phyloP scores from a whole-genome alignment of 2,113 vertebrate genomes.

The Urocitellus parryii region DNA sequence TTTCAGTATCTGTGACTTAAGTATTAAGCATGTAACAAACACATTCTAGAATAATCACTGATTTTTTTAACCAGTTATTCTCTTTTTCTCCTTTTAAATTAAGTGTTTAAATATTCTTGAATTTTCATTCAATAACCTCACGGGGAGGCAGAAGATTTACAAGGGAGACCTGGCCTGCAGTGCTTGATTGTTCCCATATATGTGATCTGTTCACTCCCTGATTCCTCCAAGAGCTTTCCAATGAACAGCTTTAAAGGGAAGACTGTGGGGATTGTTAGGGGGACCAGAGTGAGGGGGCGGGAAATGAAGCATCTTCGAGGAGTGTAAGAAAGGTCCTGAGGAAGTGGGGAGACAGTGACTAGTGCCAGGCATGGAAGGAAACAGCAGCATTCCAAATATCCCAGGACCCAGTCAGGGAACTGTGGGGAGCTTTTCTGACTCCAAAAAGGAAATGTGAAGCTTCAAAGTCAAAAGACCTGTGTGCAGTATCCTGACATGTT shows the following conservation, averaged over 20 bases:
- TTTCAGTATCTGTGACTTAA: background rate
- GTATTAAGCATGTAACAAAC: background rate
- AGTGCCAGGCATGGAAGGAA: background rate
- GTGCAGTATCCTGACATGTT: background rate
- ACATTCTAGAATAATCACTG: background rate
- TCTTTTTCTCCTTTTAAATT: background rate
- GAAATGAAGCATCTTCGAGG: background rate
- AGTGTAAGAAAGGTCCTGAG: background rate
- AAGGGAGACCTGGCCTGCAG: background rate
- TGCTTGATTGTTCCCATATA: too few relatives aligned
- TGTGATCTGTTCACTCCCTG: background rate
- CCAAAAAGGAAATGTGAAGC: background rate
- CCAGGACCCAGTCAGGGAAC: background rate
- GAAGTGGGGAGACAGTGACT: background rate
- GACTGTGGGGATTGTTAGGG: background rate
- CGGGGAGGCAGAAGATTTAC: background rate
- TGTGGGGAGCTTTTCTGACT: background rate
- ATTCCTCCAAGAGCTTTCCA: conserved; percentile 7
- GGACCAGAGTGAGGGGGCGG: background rate
- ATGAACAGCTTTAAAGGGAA: background rate
- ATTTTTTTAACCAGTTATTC: background rate
- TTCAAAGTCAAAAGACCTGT: background rate
- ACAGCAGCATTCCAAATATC: background rate
- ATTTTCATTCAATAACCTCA: background rate
- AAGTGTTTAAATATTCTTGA: background rate